Percentiles rank a stretch among this genome's conserved stretches.
These are phyloP conservation scores for Gastrophryne carolinensis DNA, from an alignment of 2,797 vertebrate species.

Conservation along the genomic window DNA sequence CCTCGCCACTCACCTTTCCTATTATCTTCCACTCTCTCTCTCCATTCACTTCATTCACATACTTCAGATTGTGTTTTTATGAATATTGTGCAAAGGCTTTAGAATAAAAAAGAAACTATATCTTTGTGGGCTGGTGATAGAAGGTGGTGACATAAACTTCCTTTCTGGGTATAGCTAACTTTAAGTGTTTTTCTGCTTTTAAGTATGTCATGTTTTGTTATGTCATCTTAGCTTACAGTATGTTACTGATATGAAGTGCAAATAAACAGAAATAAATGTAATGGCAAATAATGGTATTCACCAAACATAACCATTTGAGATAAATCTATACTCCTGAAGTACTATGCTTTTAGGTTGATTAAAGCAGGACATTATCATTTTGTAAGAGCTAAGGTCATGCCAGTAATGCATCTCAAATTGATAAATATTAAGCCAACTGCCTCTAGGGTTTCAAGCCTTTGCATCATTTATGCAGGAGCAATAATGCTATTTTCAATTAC, in stretches of 20 bases:
- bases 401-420: slow-evolving; percentile 16
- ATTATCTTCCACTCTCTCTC: too few species aligned
- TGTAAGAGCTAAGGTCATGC: neutral
- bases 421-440: slow-evolving; percentile 3
- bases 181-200: too few species aligned
- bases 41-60: too few species aligned
- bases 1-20: too few species aligned
- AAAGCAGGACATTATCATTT: slow-evolving; percentile 4
- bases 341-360: slow-evolving; percentile 36
- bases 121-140: too few species aligned
- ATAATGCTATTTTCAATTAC: neutral
- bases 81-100: too few species aligned
- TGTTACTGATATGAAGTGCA: neutral
- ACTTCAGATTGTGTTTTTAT: too few species aligned
- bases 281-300: neutral
- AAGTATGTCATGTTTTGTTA: too few species aligned
- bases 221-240: too few species aligned
- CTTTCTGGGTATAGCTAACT: too few species aligned
- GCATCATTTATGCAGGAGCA: slow-evolving; percentile 1
- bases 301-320: neutral
- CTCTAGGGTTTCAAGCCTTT: neutral
- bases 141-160: too few species aligned
- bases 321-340: neutral
- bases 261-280: neutral
- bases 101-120: too few species aligned